These are phyloP conservation scores for Chironomus tentans DNA, from an alignment of 2,888 invertebrate species.

Conservation along the genomic window DNA sequence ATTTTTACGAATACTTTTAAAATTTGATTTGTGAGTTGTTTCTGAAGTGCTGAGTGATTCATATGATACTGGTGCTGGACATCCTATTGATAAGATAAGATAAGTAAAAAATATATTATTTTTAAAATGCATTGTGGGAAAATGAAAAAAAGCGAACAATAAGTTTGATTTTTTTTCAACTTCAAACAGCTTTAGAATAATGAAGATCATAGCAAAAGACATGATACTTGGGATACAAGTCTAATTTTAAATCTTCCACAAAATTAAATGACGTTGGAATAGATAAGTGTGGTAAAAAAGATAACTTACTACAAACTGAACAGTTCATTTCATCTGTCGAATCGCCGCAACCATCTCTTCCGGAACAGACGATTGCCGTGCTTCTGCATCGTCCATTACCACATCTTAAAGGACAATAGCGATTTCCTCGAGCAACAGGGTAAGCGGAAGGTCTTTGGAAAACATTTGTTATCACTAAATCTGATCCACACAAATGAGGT, in stretches of 20 bases:
- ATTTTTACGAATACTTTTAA: conserved; percentile 15
- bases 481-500: conserved; percentile 57
- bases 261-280: too few species aligned
- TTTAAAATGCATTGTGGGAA: too few species aligned
- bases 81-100: neutral
- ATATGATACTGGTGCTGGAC: conserved; percentile 7
- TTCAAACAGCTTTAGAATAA: too few species aligned
- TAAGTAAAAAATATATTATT: neutral
- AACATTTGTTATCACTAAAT: conserved; percentile 39
- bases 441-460: conserved; percentile 33
- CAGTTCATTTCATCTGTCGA: conserved; percentile 80
- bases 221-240: too few species aligned
- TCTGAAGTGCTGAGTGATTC: neutral
- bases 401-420: conserved; percentile 70
- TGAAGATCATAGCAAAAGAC: too few species aligned
- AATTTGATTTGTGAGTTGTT: neutral
- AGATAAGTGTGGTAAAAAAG: neutral
- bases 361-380: conserved; percentile 75
- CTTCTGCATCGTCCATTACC: conserved; percentile 81
- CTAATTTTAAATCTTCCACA: too few species aligned
- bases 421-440: conserved; percentile 29
- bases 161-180: too few species aligned
- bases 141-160: too few species aligned
- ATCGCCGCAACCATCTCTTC: conserved; percentile 85
- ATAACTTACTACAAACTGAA: conserved; percentile 75